phyloP scores from a whole-genome alignment of 53 echinoderm and acorn worm genomes.

The Astropecten irregularis region DNA sequence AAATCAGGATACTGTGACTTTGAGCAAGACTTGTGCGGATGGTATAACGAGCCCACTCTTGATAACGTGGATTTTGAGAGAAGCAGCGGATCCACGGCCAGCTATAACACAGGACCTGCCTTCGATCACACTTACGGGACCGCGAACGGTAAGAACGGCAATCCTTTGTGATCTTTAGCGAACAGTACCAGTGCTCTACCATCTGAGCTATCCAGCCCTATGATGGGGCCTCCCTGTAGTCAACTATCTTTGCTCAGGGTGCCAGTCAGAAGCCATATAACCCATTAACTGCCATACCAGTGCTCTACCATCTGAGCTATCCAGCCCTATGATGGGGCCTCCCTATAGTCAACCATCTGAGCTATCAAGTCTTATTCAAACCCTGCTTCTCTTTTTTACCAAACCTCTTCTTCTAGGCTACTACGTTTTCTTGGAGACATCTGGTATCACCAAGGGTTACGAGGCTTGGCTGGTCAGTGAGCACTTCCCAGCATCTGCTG shows the following conservation, averaged over 20 bases:
- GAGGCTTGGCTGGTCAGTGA: slow-evolving; percentile 75
- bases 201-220: too few relatives aligned
- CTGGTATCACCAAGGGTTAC: slow-evolving; percentile 56
- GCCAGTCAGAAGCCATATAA: too few relatives aligned
- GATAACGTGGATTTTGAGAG: slow-evolving; percentile 84
- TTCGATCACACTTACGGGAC: slow-evolving; percentile 79
- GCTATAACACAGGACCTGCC: slow-evolving; percentile 70
- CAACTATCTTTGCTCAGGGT: too few relatives aligned
- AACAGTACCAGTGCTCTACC: too few relatives aligned
- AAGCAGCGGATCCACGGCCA: slow-evolving; percentile 55
- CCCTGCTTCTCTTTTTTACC: too few relatives aligned
- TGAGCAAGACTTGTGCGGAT: slow-evolving; percentile 79
- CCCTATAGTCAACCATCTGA: too few relatives aligned
- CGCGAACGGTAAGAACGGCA: slow-evolving; percentile 56
- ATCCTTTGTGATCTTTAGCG: too few relatives aligned
- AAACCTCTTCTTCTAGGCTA: slow-evolving; percentile 71
- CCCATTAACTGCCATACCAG: too few relatives aligned
- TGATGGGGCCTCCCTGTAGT: too few relatives aligned
- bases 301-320: too few relatives aligned
- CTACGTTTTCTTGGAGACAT: slow-evolving; percentile 80
- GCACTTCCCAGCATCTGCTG: slow-evolving; percentile 45
- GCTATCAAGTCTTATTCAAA: too few relatives aligned
- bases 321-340: too few relatives aligned
- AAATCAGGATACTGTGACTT: slow-evolving; percentile 70
- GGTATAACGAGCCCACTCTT: slow-evolving; percentile 67